Evolutionary conservation across 2,797 vertebrate species (phyloP), one percentile per base, ranked within the genome.

Genomic region (Microctenopoma stevenorrisi): DNA sequence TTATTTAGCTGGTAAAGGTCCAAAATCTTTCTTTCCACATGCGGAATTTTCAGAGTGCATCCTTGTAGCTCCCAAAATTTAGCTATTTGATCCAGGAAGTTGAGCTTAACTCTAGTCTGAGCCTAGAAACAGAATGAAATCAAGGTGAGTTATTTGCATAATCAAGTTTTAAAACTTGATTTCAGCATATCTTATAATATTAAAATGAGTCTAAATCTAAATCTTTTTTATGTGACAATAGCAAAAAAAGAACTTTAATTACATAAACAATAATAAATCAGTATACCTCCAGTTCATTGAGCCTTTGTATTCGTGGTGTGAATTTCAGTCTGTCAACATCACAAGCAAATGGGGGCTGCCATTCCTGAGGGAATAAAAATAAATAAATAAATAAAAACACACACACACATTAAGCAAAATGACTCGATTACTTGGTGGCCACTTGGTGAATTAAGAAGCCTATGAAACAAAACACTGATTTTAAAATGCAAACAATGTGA

Each of bases 1-100:
- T 95, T 97, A 76, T 99, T 98, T 52, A 99, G 95, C 71, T 97
- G 96, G 90, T 97, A 98, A 53, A 99, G 94, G 88, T 99, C 97
- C 86, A 99, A 87, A 84, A 97, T 97, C 90, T 98, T 99, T 81
- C 97, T 95, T 86, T 99, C 98, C 68, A 98, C 97, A 0, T 99
- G 98, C 51, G 98, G 98, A 75, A 99, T 99, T 94, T 99, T 99
- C 88, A 99, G 84, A 0, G 97, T 95, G 77, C 97, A 98, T 82
- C 98, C 98, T 82, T 99, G 98, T 52, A 99, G 93, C 81, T 99
- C 97, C 98, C 98, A 99, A 86, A 98, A 99, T 85, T 98, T 99
- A 3, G 98, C 97, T 58, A 99, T 99, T 94, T 97, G 97, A 91
- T 99, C 98, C 91, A 99, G 87, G 83, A 99, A 99, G 90, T 99